Evolutionary conservation across 2,888 invertebrate genomes (phyloP).

Genomic region (Drosophila anomalipes): DNA sequence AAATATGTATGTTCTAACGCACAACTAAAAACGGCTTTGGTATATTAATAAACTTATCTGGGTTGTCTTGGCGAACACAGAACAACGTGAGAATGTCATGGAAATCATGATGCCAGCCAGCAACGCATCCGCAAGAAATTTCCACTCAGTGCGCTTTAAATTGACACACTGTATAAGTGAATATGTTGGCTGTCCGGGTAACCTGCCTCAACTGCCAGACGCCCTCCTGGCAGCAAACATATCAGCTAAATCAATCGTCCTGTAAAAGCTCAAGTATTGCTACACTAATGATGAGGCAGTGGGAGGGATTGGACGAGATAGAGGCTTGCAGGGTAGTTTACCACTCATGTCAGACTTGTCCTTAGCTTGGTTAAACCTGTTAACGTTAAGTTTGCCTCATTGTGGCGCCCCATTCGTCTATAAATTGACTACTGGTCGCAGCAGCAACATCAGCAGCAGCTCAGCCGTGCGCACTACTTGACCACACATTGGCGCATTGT

Average conservation of each 20-base stretch:
- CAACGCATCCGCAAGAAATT: constrained; percentile 7
- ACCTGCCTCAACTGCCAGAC: neutral
- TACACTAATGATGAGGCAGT: constrained; percentile 52
- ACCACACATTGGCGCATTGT: constrained; percentile 79
- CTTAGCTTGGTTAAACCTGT: constrained; percentile 78
- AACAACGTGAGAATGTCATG: constrained; percentile 9
- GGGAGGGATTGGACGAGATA: neutral
- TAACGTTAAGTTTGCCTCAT: constrained; percentile 72
- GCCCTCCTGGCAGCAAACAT: constrained; percentile 1
- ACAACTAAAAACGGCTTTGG: neutral
- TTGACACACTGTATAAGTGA: constrained; percentile 5
- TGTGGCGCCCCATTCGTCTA: constrained; percentile 59
- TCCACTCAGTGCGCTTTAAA: constrained; percentile 35
- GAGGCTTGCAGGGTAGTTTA: constrained; percentile 14
- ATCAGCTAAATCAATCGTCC: constrained; percentile 49
- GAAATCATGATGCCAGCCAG: constrained; percentile 1
- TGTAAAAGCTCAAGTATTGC: constrained; percentile 36
- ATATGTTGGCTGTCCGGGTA: constrained; percentile 10
- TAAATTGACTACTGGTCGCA: constrained; percentile 67
- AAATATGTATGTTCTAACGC: neutral
- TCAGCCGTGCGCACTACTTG: constrained; percentile 78
- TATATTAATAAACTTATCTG: neutral
- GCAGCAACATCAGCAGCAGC: constrained; percentile 43
- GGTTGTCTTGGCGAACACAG: neutral
- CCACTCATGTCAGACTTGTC: constrained; percentile 69